A percentile compares a stretch with the other conserved stretches of the same genome.
These are phyloP conservation scores for Ashinkailepas kermadecensis DNA, from an alignment of 2,888 invertebrate species.

Conservation along the genomic window DNA sequence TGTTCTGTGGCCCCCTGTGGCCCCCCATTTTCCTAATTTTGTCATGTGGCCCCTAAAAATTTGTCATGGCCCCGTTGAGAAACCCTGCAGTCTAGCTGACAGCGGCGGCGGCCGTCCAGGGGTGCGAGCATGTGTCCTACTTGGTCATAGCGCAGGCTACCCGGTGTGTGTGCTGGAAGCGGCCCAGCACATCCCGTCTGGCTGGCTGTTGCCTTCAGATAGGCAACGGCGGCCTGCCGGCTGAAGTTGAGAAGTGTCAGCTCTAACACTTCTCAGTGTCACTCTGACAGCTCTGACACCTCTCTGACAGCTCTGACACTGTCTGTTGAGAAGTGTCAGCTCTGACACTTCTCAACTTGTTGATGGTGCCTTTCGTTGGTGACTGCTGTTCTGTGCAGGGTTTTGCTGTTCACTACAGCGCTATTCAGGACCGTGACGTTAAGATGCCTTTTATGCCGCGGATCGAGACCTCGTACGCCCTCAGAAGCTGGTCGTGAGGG, in stretches of 20 bases:
- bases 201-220: neutral
- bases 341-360: no score
- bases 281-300: no score
- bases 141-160: neutral
- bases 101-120: neutral
- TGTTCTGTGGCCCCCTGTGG: no score
- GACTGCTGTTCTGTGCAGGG: neutral
- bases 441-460: neutral
- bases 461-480: neutral
- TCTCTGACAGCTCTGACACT: no score
- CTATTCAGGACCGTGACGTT: neutral
- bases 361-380: neutral
- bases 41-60: no score
- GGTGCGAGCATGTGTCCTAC: neutral
- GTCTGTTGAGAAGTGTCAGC: neutral
- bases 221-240: neutral
- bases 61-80: no score
- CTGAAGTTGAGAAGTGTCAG: neutral
- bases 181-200: neutral
- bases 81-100: constrained; percentile 1
- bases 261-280: no score
- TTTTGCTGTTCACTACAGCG: neutral
- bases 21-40: no score
- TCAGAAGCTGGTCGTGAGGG: neutral
- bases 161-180: neutral